Evolutionary conservation across 2,797 vertebrate species (phyloP), one percentile per base, ranked within the genome.

Genomic region (Pseudopleuronectes americanus): DNA sequence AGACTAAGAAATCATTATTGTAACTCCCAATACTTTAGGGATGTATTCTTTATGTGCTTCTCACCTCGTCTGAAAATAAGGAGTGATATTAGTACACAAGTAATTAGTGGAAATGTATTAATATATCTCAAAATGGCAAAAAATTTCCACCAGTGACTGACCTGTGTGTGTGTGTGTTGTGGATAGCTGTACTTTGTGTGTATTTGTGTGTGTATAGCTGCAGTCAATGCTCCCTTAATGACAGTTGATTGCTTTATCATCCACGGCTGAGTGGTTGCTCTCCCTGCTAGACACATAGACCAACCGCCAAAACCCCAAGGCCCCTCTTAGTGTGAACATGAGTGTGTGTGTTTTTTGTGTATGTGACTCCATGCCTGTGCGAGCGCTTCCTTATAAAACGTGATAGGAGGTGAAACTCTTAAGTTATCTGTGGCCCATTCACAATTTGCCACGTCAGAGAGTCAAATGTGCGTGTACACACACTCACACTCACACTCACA

Each of bases 201-300:
- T 19, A 16, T 45, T 14, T 31, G 51, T 49, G 63, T 3, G 43
- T 23, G 45, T 22, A 45, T 52, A 67, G 63, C 54, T 8, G 6
- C 70, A 84, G 71, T 63, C 77, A 81, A 64, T 55, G 19, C 75
- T 72, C 71, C 72, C 87, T 81, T 89, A 89, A 91, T 90, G 87
- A 83, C 78, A 87, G 85, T 88, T 84, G 88, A 91, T 91, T 91
- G 84, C 87, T 83, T 89, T 89, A 87, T 89, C 84, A 88, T 89
- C 83, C 80, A 75, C 17, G 80, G 84, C 85, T 89, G 84, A 89
- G 84, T 85, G 85, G 77, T 77, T 88, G 77, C 83, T 88, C 79
- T 80, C 76, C 71, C 87, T 82, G 75, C 78, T 84, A 76, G 77
- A 87, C 64, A 49, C 83, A 91, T 85, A 83, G 76, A 87, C 79